Evolutionary conservation across 2,797 vertebrate genomes (phyloP).

Genomic region (Xenopus petersii): DNA sequence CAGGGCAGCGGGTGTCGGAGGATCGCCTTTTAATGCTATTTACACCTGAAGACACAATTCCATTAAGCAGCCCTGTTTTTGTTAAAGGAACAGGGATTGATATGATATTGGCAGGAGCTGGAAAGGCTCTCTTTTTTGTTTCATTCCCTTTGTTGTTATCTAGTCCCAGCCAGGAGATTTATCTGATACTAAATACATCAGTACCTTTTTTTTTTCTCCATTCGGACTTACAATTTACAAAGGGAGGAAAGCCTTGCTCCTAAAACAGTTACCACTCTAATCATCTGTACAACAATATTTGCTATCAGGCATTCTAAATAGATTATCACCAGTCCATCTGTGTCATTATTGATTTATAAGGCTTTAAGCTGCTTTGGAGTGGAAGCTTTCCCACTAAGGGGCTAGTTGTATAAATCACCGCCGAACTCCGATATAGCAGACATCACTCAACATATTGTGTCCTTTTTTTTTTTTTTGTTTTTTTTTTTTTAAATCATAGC

Average conservation of each 20-base stretch:
- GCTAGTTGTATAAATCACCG: constrained; percentile 88
- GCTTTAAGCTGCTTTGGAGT: constrained; percentile 95
- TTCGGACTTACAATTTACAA: constrained; percentile 73
- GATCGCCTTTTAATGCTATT: constrained; percentile 76
- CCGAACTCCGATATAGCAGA: constrained; percentile 82
- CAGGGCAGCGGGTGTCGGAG: constrained; percentile 79
- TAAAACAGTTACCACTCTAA: constrained; percentile 95
- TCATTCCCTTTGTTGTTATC: constrained; percentile 66
- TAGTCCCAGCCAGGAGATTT: constrained; percentile 60
- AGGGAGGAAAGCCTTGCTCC: constrained; percentile 71
- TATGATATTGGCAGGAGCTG: constrained; percentile 85
- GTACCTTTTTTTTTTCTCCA: constrained; percentile 23
- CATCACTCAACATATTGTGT: constrained; percentile 81
- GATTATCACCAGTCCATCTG: constrained; percentile 99
- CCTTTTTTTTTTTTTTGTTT: constrained; percentile 64
- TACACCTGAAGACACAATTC: constrained; percentile 87
- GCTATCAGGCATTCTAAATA: constrained; percentile 99
- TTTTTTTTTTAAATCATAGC: constrained; percentile 74
- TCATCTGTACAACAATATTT: constrained; percentile 99
- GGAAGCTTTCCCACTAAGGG: constrained; percentile 86
- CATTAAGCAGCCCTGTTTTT: constrained; percentile 83
- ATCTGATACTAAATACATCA: background rate
- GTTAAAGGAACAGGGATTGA: constrained; percentile 89
- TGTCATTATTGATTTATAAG: constrained; percentile 99
- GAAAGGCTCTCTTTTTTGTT: constrained; percentile 78